phyloP scores from a whole-genome alignment of 2,888 invertebrate species.

The Polyommatus icarus region DNA sequence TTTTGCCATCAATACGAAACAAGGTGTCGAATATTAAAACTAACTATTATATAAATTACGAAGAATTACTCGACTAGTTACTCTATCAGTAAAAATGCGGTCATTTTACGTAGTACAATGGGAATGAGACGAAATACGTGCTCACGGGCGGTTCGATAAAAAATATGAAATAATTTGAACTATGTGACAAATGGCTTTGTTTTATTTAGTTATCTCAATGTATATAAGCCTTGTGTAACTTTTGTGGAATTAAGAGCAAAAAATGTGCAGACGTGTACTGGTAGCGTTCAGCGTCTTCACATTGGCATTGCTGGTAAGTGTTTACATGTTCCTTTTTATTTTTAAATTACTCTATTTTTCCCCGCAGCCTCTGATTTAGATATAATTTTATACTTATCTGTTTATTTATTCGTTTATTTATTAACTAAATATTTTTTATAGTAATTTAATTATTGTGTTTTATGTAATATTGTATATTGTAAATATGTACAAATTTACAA shows the following conservation, averaged over 20 bases:
- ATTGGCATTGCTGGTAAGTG: slow-evolving; percentile 58
- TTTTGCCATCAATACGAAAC: no score
- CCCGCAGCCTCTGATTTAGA: no score
- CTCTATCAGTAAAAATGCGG: slow-evolving; percentile 18
- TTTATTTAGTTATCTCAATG: slow-evolving; percentile 49
- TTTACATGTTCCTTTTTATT: background rate
- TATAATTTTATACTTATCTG: no score
- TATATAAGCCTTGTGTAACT: slow-evolving; percentile 53
- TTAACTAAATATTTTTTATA: no score
- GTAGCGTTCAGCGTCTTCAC: slow-evolving; percentile 48
- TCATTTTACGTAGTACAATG: slow-evolving; percentile 32
- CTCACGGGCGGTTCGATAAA: slow-evolving; percentile 43
- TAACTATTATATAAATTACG: no score
- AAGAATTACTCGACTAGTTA: no score
- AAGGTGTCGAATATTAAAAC: no score
- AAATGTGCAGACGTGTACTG: slow-evolving; percentile 53
- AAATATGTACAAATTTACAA: no score
- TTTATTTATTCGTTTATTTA: no score
- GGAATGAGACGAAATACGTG: slow-evolving; percentile 45
- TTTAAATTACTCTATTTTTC: no score
- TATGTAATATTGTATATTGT: no score
- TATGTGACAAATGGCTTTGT: slow-evolving; percentile 50
- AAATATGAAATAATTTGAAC: slow-evolving; percentile 39
- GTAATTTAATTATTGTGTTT: no score
- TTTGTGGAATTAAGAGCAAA: slow-evolving; percentile 42